Conservation (phyloP, 2,113 vertebrate species). For the Dicrurus megarhynchus region DNA sequence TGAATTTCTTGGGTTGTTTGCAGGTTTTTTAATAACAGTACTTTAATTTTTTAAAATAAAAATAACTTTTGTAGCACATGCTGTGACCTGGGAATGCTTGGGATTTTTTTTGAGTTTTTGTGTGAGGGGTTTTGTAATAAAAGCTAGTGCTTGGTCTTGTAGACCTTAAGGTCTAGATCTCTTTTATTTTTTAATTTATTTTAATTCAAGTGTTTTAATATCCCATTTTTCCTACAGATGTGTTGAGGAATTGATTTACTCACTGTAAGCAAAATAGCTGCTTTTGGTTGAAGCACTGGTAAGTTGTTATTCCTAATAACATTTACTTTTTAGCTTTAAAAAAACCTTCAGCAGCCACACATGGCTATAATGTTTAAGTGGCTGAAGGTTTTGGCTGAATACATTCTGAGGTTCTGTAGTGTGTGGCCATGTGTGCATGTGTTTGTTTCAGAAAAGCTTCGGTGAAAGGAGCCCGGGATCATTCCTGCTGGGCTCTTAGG, state of each 20-base stretch:
- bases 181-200: not conserved
- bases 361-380: not conserved
- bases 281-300: slow-evolving; percentile 66
- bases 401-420: not conserved
- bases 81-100: not conserved
- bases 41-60: rapidly evolving
- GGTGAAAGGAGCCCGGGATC: not conserved
- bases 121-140: not conserved
- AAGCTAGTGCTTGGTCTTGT: not conserved
- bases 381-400: not conserved
- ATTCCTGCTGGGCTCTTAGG: not conserved
- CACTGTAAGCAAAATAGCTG: slow-evolving; percentile 39
- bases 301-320: slow-evolving; percentile 64
- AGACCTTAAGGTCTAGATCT: not conserved
- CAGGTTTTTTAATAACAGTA: not conserved
- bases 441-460: not conserved
- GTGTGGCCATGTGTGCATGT: not conserved
- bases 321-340: slow-evolving; percentile 18
- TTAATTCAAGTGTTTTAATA: slow-evolving; percentile 11
- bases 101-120: not conserved
- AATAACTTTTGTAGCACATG: not conserved
- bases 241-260: slow-evolving; percentile 36
- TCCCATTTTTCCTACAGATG: slow-evolving; percentile 59
- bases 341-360: not conserved
- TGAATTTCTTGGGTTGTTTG: not conserved